These are phyloP conservation scores for Pimpla rufipes DNA, from an alignment of 2,888 invertebrate genomes.

Conservation along the genomic window DNA sequence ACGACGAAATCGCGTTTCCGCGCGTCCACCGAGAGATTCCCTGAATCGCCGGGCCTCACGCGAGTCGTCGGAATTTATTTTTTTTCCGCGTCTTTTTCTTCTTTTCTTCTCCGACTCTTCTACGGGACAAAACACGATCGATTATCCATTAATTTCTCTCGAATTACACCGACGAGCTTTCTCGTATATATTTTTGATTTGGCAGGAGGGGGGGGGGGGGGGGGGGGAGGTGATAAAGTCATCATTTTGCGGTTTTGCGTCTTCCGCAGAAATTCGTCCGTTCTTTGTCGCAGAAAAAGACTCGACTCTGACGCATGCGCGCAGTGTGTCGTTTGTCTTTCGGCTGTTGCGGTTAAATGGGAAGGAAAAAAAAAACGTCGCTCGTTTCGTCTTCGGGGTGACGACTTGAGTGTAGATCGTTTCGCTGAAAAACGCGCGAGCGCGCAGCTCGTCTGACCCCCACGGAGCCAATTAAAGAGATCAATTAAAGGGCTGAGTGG, in stretches of 20 bases:
- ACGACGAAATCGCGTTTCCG: conserved; percentile 35
- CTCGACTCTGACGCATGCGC: too few species aligned
- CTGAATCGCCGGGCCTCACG: conserved; percentile 8
- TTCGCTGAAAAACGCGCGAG: background rate
- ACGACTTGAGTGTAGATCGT: background rate
- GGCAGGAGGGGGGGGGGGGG: too few species aligned
- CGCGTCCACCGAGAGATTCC: conserved; percentile 1
- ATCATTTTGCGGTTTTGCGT: too few species aligned
- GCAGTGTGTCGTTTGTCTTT: too few species aligned
- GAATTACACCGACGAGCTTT: too few species aligned
- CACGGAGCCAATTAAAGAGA: conserved; percentile 36
- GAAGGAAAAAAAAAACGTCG: background rate
- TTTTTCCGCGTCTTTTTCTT: background rate
- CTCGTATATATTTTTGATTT: too few species aligned
- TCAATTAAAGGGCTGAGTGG: conserved; percentile 34
- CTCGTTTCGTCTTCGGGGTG: background rate
- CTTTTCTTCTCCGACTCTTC: background rate
- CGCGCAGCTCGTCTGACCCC: background rate
- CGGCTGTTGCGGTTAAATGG: background rate
- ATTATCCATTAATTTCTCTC: background rate
- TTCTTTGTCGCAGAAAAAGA: too few species aligned
- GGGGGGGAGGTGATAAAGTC: too few species aligned
- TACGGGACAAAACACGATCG: background rate
- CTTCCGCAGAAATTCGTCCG: too few species aligned
- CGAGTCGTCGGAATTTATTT: background rate